These are phyloP conservation scores for Drosophila ficusphila DNA, from an alignment of 1,140 invertebrate genomes.

Conservation along the genomic window DNA sequence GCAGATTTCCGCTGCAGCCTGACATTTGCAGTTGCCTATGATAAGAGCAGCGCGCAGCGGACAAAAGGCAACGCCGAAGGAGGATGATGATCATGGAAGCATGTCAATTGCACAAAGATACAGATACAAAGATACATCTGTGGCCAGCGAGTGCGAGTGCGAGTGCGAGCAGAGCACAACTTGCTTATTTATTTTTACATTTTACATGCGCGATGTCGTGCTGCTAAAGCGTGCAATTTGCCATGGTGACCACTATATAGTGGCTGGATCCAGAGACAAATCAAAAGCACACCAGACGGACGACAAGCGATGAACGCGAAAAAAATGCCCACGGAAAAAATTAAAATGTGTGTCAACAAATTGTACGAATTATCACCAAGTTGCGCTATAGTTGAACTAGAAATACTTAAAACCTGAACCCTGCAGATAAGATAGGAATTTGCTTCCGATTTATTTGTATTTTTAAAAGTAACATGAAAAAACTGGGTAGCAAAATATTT, in stretches of 20 bases:
- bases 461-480: no score
- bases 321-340: constrained; percentile 43
- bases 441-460: no score
- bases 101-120: constrained; percentile 42
- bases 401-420: no score
- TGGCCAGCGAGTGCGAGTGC: not conserved
- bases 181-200: constrained; percentile 11
- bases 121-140: not conserved
- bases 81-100: constrained; percentile 45
- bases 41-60: constrained; percentile 35
- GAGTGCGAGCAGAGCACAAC: no score
- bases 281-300: constrained; percentile 16
- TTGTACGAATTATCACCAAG: constrained; percentile 69
- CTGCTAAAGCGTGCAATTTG: constrained; percentile 50
- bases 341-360: constrained; percentile 80
- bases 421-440: no score
- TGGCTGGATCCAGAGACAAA: constrained; percentile 10
- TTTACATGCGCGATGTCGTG: constrained; percentile 53
- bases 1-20: constrained; percentile 63
- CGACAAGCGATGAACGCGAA: not conserved
- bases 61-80: constrained; percentile 6
- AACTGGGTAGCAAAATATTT: no score
- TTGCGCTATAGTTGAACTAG: no score
- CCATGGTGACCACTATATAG: constrained; percentile 9
- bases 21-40: constrained; percentile 36